A percentile compares a stretch with the other conserved stretches of the same genome.
phyloP scores from a whole-genome alignment of 1,140 invertebrate genomes.

The Manduca sexta region DNA sequence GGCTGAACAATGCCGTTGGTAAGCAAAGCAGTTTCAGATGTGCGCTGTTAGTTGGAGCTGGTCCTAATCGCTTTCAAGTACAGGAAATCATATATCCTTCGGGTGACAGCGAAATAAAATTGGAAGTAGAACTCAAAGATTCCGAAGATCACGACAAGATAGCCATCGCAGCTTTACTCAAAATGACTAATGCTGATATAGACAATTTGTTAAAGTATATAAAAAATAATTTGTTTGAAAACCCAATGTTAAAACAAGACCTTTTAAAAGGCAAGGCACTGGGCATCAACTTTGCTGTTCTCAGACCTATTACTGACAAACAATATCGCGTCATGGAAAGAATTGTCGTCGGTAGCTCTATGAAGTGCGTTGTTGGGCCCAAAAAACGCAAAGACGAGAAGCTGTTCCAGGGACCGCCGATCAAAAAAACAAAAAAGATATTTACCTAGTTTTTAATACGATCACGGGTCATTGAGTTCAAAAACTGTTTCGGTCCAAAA shows the following conservation, averaged over 20 bases:
- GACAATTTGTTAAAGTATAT: conserved; percentile 43
- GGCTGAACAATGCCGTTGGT: conserved; percentile 43
- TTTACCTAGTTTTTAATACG: conserved; percentile 3
- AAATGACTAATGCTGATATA: conserved; percentile 39
- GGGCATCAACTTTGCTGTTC: conserved; percentile 47
- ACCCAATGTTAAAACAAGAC: conserved; percentile 40
- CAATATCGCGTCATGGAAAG: conserved; percentile 51
- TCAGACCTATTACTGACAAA: conserved; percentile 45
- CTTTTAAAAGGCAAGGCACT: conserved; percentile 47
- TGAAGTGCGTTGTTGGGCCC: conserved; percentile 28
- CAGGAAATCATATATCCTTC: conserved; percentile 54
- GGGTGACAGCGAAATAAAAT: conserved; percentile 29
- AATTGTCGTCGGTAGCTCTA: conserved; percentile 33
- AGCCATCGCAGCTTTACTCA: conserved; percentile 45
- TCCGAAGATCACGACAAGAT: conserved; percentile 60
- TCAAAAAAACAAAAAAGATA: conserved; percentile 32
- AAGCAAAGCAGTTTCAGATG: conserved; percentile 50
- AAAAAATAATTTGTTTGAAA: conserved; percentile 46
- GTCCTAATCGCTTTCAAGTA: conserved; percentile 55
- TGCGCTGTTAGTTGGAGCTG: conserved; percentile 49
- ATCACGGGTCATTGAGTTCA: conserved; percentile 14
- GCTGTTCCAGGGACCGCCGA: conserved; percentile 24
- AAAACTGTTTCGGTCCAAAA: conserved; percentile 18
- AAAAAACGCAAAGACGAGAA: conserved; percentile 44
- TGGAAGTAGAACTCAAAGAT: conserved; percentile 50